These are phyloP conservation scores for Myrmecophaga tridactyla DNA, from an alignment of 2,113 vertebrate genomes.

Conservation along the genomic window DNA sequence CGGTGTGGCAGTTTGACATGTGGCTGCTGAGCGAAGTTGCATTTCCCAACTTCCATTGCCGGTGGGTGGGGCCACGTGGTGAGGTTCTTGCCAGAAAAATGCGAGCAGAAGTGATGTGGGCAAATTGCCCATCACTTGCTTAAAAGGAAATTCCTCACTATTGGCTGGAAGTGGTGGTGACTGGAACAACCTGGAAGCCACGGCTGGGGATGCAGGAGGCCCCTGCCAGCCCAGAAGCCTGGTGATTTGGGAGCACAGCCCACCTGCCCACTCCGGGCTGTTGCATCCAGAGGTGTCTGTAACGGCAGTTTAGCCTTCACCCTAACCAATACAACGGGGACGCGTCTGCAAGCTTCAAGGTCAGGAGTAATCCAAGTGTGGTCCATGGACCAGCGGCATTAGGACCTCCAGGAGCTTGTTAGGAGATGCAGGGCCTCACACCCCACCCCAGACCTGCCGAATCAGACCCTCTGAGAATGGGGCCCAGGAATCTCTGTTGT, in stretches of 20 bases:
- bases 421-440: not conserved
- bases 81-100: not conserved
- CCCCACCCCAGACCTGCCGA: accelerated
- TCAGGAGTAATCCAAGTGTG: not conserved
- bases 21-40: accelerated
- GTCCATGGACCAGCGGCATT: not conserved
- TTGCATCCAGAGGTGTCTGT: not conserved
- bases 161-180: not conserved
- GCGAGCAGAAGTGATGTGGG: not conserved
- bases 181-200: not conserved
- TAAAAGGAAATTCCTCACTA: not conserved
- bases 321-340: not conserved
- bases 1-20: accelerated
- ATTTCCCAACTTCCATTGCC: not conserved
- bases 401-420: not conserved
- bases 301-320: not conserved
- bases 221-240: not conserved
- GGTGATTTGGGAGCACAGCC: not conserved
- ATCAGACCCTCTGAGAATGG: not conserved
- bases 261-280: not conserved
- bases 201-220: not conserved
- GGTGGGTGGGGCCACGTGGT: not conserved
- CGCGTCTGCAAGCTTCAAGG: not conserved
- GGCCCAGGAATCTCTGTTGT: no score
- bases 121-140: not conserved